These are phyloP conservation scores for Caranx melampygus DNA, from an alignment of 2,113 vertebrate species.

Conservation along the genomic window DNA sequence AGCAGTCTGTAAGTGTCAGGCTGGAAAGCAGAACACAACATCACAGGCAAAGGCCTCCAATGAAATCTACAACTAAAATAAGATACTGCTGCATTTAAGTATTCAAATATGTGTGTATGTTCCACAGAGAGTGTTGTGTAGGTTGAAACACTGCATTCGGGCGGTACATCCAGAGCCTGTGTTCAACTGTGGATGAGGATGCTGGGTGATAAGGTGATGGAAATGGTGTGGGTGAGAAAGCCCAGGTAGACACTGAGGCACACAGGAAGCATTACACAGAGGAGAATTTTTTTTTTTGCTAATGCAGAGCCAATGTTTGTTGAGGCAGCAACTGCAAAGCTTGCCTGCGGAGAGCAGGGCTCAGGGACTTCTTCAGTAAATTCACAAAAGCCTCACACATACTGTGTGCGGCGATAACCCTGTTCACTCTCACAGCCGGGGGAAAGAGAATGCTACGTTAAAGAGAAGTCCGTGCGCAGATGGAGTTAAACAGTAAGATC, in stretches of 20 bases:
- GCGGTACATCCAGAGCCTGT: constrained; percentile 8
- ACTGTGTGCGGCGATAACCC: constrained; percentile 23
- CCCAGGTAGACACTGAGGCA: constrained; percentile 18
- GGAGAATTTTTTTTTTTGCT: constrained; percentile 20
- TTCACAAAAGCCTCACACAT: constrained; percentile 48
- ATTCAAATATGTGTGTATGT: not conserved
- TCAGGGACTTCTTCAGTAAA: constrained; percentile 55
- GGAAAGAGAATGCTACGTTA: constrained; percentile 2
- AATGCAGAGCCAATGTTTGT: constrained; percentile 55
- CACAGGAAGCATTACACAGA: constrained; percentile 23
- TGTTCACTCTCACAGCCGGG: constrained; percentile 25
- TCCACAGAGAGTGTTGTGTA: constrained; percentile 2
- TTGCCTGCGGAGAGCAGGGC: constrained; percentile 24
- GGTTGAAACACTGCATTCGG: constrained; percentile 33
- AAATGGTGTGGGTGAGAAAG: constrained; percentile 23
- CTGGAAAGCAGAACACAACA: constrained; percentile 13
- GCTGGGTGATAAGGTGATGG: constrained; percentile 24
- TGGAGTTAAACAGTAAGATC: not conserved
- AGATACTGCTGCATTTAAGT: constrained; percentile 7
- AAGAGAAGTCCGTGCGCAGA: constrained; percentile 17
- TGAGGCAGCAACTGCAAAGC: constrained; percentile 55
- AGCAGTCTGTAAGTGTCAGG: constrained; percentile 15
- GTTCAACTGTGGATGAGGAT: constrained; percentile 23
- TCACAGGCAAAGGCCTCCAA: not conserved
- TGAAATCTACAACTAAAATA: not conserved